These are phyloP conservation scores for Lydus trimaculatus DNA, from an alignment of 2,888 invertebrate genomes.

Conservation along the genomic window DNA sequence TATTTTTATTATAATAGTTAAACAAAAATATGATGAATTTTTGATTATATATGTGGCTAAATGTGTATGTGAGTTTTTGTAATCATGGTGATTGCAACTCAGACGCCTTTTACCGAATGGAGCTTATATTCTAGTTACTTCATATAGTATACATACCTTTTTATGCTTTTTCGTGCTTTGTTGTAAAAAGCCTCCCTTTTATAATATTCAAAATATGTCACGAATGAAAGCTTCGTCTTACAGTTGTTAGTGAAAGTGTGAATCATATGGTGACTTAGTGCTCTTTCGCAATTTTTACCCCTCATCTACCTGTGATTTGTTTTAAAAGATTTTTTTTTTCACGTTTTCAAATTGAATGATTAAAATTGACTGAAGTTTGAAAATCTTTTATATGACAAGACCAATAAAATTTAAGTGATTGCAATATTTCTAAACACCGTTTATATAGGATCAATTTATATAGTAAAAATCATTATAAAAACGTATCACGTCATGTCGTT, in stretches of 20 bases:
- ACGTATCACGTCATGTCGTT: conserved; percentile 35
- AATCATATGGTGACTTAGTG: conserved; percentile 12
- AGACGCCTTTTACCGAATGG: conserved; percentile 40
- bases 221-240: conserved; percentile 16
- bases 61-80: conserved; percentile 23
- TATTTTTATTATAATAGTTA: background rate
- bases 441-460: conserved; percentile 44
- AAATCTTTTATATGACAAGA: conserved; percentile 41
- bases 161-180: conserved; percentile 19
- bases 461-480: conserved; percentile 38
- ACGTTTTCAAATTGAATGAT: conserved; percentile 6
- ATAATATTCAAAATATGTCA: conserved; percentile 21
- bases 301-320: background rate
- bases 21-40: background rate
- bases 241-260: conserved; percentile 2
- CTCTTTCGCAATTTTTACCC: background rate
- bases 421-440: conserved; percentile 50
- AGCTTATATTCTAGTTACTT: conserved; percentile 40
- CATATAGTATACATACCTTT: conserved; percentile 32
- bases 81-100: conserved; percentile 43
- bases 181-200: conserved; percentile 19
- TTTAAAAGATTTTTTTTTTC: background rate
- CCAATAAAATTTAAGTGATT: conserved; percentile 48
- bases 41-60: background rate
- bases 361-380: conserved; percentile 13